Conservation (phyloP, 35 echinoderm and acorn worm genomes). For the Ophiothrix spiculata region DNA sequence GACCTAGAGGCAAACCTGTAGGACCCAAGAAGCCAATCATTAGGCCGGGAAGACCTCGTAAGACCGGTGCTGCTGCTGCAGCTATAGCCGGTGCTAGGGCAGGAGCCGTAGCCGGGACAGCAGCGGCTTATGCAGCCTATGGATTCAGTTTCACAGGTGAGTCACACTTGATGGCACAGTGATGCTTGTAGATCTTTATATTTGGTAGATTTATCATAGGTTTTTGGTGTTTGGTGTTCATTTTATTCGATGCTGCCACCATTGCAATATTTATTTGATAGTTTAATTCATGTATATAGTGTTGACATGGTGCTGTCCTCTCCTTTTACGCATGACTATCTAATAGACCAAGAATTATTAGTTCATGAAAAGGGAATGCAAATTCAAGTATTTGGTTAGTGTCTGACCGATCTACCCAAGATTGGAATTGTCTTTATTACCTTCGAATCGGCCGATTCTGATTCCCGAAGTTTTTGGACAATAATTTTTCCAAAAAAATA, state of each 20-base stretch:
- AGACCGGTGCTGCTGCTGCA: constrained; percentile 68
- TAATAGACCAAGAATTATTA: neutral
- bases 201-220: neutral
- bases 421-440: too few relatives aligned
- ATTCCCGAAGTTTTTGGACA: too few relatives aligned
- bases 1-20: constrained; percentile 28
- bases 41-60: constrained; percentile 67
- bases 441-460: too few relatives aligned
- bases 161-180: neutral
- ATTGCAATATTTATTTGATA: too few relatives aligned
- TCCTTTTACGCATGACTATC: neutral
- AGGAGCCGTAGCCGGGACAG: constrained; percentile 88
- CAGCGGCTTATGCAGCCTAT: constrained; percentile 97
- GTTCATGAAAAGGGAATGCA: too few relatives aligned
- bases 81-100: constrained; percentile 98
- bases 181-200: neutral
- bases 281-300: too few relatives aligned
- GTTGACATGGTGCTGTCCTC: too few relatives aligned
- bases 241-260: neutral
- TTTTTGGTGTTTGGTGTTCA: neutral
- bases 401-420: too few relatives aligned
- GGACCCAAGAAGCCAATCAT: constrained; percentile 60
- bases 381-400: too few relatives aligned
- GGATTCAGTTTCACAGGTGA: constrained; percentile 93
- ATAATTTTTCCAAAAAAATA: too few relatives aligned